These are phyloP conservation scores for Apostichopus parvimensis DNA, from an alignment of 35 echinoderm and acorn worm genomes.

Conservation along the genomic window DNA sequence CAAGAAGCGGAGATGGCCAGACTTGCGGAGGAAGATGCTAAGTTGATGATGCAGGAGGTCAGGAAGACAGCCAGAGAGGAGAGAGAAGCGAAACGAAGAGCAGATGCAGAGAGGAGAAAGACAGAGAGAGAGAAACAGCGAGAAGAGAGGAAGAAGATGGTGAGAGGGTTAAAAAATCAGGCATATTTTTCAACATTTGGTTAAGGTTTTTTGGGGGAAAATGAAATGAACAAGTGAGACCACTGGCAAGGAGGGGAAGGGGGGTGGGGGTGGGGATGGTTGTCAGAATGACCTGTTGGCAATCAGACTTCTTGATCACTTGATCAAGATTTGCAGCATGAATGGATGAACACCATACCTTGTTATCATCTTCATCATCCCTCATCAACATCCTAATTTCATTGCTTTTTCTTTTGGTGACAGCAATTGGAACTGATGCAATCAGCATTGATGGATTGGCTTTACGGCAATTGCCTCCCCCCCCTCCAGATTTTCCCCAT, in stretches of 20 bases:
- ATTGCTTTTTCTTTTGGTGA: no score
- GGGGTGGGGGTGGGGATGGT: background rate
- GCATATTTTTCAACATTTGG: no score
- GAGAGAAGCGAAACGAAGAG: conserved; percentile 84
- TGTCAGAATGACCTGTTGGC: no score
- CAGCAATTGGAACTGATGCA: no score
- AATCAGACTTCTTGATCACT: no score
- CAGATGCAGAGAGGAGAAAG: conserved; percentile 78
- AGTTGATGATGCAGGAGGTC: conserved; percentile 82
- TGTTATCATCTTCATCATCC: no score
- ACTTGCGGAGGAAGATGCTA: conserved; percentile 91
- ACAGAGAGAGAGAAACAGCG: conserved; percentile 79
- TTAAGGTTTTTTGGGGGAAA: background rate
- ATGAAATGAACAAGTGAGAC: background rate
- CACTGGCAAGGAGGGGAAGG: background rate
- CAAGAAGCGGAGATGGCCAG: conserved; percentile 71
- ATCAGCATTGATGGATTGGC: no score
- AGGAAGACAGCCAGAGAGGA: conserved; percentile 77
- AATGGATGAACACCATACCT: no score
- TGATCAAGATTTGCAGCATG: no score
- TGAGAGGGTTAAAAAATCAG: background rate
- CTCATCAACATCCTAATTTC: no score
- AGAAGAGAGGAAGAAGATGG: conserved; percentile 96
- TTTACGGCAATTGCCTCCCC: no score
- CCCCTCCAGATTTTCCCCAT: no score